These are phyloP conservation scores for Rostratula benghalensis DNA, from an alignment of 2,113 vertebrate species.

Conservation along the genomic window DNA sequence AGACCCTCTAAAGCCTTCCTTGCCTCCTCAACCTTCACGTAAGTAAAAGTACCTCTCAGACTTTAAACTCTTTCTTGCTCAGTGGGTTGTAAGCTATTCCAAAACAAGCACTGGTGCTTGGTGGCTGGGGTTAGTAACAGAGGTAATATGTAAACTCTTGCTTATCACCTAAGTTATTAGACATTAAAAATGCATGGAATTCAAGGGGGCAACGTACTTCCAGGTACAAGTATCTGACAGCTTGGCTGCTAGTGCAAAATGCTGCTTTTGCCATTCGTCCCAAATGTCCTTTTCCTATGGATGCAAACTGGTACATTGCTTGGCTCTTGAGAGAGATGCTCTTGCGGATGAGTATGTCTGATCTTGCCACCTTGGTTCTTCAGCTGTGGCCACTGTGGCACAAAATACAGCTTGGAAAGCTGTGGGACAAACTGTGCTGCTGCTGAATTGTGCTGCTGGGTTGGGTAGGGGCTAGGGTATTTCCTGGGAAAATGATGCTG, in stretches of 20 bases:
- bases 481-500: background rate
- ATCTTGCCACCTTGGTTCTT: background rate
- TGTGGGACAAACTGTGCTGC: background rate
- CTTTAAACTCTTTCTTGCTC: background rate
- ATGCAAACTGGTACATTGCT: background rate
- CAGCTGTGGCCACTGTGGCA: background rate
- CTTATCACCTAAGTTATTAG: constrained; percentile 12
- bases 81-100: background rate
- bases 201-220: background rate
- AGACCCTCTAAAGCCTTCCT: background rate
- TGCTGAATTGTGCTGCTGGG: background rate
- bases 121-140: background rate
- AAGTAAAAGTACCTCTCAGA: background rate
- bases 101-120: background rate
- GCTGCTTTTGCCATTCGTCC: background rate
- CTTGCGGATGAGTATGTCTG: background rate
- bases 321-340: background rate
- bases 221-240: background rate
- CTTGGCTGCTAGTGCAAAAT: background rate
- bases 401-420: background rate
- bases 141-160: constrained; percentile 27
- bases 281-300: background rate
- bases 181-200: constrained; percentile 55
- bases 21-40: background rate
- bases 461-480: background rate